phyloP scores from a whole-genome alignment of 1,140 invertebrate genomes.

The Eumeta japonica region DNA sequence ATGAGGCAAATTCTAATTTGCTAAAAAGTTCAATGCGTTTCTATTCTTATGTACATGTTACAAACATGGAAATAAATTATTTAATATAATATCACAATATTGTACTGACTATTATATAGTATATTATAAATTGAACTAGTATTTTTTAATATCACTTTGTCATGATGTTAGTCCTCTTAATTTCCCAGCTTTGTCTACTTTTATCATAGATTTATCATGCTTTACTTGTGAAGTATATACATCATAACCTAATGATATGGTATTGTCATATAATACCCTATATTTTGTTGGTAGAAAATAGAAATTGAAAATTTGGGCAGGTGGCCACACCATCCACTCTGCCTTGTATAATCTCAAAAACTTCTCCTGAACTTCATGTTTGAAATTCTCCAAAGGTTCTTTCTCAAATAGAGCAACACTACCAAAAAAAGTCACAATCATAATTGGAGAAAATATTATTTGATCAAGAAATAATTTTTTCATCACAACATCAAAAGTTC shows the following conservation, averaged over 20 bases:
- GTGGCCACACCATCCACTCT: conserved; percentile 81
- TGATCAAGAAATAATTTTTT: conserved; percentile 90
- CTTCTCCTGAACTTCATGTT: conserved; percentile 74
- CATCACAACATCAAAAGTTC: conserved; percentile 66
- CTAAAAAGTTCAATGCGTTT: too few species aligned
- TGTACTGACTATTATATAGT: too few species aligned
- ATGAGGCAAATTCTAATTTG: conserved; percentile 10
- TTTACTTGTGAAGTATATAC: conserved; percentile 91
- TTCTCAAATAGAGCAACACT: conserved; percentile 74
- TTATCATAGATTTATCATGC: conserved; percentile 59
- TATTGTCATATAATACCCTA: conserved; percentile 88
- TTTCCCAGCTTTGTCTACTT: too few species aligned
- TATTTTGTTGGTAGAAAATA: conserved; percentile 81
- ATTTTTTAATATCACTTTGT: too few species aligned
- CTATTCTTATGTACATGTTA: too few species aligned
- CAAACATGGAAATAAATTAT: too few species aligned
- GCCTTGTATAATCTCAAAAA: conserved; percentile 76
- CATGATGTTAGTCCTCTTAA: too few species aligned
- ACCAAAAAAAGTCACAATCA: conserved; percentile 78
- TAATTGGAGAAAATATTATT: conserved; percentile 81
- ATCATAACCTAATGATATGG: conserved; percentile 87
- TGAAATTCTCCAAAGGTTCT: conserved; percentile 62
- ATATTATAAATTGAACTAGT: too few species aligned
- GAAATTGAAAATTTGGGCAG: conserved; percentile 76
- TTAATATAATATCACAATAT: too few species aligned